Percentiles rank a stretch among this genome's conserved stretches.
Conservation (phyloP, 53 echinoderm and acorn worm genomes). For the Pentamera pediparva region DNA sequence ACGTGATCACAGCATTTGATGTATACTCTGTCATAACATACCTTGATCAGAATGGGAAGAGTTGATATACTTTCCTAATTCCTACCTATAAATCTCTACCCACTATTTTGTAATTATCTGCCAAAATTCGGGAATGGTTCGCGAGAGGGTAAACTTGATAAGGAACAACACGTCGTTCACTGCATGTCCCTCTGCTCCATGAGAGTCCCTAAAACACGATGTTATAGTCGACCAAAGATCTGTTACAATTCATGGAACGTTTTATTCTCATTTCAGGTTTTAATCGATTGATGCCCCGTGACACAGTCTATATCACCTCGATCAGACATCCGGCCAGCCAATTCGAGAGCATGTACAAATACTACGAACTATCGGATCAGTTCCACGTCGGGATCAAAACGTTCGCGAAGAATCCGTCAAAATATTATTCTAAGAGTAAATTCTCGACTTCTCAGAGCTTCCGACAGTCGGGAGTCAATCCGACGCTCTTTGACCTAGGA, state of each 20-base stretch:
- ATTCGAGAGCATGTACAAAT: conserved; percentile 80
- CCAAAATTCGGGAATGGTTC: too few relatives aligned
- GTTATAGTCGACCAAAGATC: too few relatives aligned
- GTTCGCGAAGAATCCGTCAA: conserved; percentile 39
- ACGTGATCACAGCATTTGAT: too few relatives aligned
- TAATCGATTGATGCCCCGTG: conserved; percentile 52
- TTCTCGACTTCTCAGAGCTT: not conserved
- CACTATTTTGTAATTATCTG: too few relatives aligned
- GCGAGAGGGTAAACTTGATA: too few relatives aligned
- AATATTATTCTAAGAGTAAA: conserved; percentile 20
- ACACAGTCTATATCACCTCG: conserved; percentile 65
- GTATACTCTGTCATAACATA: too few relatives aligned
- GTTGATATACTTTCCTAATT: too few relatives aligned
- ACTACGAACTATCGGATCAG: conserved; percentile 37
- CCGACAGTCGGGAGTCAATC: conserved; percentile 55
- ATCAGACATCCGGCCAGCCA: conserved; percentile 66
- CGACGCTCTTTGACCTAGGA: conserved; percentile 67
- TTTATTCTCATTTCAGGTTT: conserved; percentile 37
- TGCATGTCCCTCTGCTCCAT: too few relatives aligned
- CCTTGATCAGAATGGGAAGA: too few relatives aligned
- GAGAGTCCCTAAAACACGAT: too few relatives aligned
- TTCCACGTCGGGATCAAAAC: conserved; percentile 36
- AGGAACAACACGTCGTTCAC: too few relatives aligned
- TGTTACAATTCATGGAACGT: not conserved
- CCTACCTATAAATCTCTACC: too few relatives aligned